Percentiles rank a stretch among this genome's conserved stretches.
Evolutionary conservation across 2,113 vertebrate genomes (phyloP).

Genomic region (Muntiacus muntjak): DNA sequence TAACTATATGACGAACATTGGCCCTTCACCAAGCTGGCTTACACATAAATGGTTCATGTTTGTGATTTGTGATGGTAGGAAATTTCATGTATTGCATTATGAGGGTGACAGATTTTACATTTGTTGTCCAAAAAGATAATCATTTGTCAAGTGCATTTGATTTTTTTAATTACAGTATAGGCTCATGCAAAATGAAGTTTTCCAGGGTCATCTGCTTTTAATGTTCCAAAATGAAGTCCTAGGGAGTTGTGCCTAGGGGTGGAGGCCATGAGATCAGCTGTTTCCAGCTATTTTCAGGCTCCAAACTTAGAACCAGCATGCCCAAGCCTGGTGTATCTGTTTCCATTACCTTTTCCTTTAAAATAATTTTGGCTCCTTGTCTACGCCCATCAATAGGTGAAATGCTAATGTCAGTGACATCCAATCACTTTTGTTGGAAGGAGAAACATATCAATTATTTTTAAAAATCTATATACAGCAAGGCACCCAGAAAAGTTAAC

Average conservation of each 20-base stretch:
- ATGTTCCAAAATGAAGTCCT: background rate
- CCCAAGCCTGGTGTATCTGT: background rate
- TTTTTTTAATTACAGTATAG: background rate
- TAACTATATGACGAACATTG: background rate
- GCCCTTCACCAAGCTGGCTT: background rate
- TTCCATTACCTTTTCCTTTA: background rate
- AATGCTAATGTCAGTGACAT: background rate
- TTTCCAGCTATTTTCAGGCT: background rate
- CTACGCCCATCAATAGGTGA: background rate
- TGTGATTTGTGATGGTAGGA: slow-evolving; percentile 29
- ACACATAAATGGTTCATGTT: background rate
- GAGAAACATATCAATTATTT: background rate
- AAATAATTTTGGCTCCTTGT: background rate
- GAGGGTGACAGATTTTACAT: slow-evolving; percentile 22
- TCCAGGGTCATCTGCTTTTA: background rate
- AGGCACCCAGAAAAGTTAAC: background rate
- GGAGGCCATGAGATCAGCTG: background rate
- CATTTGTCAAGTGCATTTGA: background rate
- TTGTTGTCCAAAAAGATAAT: slow-evolving; percentile 37
- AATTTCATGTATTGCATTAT: background rate
- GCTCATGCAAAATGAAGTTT: background rate
- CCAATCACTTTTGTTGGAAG: background rate
- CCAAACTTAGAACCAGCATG: background rate
- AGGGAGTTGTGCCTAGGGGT: background rate
- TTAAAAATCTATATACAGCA: background rate